Base-by-base conservation (phyloP, 1,140 invertebrate species). In the Apis florea region DNA sequence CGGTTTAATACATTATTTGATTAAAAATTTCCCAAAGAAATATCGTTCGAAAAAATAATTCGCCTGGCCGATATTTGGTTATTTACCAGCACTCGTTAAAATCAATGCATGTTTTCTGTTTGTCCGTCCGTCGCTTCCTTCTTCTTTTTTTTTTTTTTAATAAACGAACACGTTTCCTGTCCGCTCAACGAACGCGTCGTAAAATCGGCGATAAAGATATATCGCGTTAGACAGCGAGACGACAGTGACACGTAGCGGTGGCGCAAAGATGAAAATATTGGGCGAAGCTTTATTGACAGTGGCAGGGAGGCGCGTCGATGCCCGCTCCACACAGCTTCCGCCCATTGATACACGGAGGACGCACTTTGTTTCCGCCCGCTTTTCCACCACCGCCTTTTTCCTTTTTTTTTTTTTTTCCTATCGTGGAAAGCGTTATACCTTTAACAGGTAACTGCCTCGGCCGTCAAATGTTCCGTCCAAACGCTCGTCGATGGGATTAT, bases 251-350 rank as follows among this genome's bases (percentile, higher is more conserved):
- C 31, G 76, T n/a, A 54, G 51, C 19, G 13, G 51, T 53, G 8
- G 40, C 67, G 76, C 31, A 61, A 81, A 73, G 79, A 67, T 75
- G 79, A 58, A 66, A 85, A 85, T 81, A 74, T 85, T 70, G 83
- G 53, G 47, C 54, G 26, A 63, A 61, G 51, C 66, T 49, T 79
- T 58, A 72, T 82, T 58, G 67, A 61, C 78, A 59, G 31, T 58
- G 26, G 15, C 56, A 19, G n/a, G 5, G 10, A 66, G 19, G 53
- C 56, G 26, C 59, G 56, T 21, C 54, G 47, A 24, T 66, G 54
- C 64, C 53, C 21, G 9, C 24, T 61, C 19, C 40, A 40, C 40
- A 40, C 31, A 66, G 64, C 40, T 51, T 69, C 53, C n/a, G 19
- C 15, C 66, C 78, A 84, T 79, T 85, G 67, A 84, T 84, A 58